Conservation (phyloP, 1,140 invertebrate species). For the Atta cephalotes region DNA sequence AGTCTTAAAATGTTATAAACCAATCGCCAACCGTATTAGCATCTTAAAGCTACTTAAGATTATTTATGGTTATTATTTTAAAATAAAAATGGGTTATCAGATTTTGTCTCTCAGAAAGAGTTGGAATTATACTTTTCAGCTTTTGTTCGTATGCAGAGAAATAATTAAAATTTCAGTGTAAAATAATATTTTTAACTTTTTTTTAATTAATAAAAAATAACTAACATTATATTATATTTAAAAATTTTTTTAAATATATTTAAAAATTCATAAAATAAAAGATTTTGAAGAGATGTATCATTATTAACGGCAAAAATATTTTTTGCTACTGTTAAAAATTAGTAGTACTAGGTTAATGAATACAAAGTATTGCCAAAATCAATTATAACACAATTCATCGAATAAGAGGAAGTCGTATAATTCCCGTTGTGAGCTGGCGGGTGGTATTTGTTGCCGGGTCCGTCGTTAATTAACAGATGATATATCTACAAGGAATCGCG, state of each 20-base stretch:
- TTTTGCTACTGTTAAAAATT: background rate
- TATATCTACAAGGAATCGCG: background rate
- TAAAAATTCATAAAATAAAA: background rate
- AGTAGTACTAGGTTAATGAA: background rate
- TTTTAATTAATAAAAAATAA: background rate
- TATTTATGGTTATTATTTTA: too few relatives aligned
- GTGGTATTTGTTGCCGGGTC: background rate
- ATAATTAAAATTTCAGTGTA: background rate
- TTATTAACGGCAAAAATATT: background rate
- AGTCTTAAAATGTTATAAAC: too few relatives aligned
- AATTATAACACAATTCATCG: constrained; percentile 1
- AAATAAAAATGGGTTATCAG: too few relatives aligned
- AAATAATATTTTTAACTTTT: background rate
- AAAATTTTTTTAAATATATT: background rate
- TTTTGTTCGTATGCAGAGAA: background rate
- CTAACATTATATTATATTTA: background rate
- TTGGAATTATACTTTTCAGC: background rate
- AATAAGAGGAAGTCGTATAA: constrained; percentile 12
- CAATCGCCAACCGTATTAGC: too few relatives aligned
- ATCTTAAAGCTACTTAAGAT: too few relatives aligned
- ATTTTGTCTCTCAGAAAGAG: background rate
- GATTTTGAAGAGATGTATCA: background rate
- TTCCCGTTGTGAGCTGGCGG: background rate
- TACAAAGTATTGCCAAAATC: background rate
- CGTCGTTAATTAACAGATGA: constrained; percentile 43